phyloP scores from a whole-genome alignment of 2,797 vertebrate genomes.

The Clangula hyemalis region DNA sequence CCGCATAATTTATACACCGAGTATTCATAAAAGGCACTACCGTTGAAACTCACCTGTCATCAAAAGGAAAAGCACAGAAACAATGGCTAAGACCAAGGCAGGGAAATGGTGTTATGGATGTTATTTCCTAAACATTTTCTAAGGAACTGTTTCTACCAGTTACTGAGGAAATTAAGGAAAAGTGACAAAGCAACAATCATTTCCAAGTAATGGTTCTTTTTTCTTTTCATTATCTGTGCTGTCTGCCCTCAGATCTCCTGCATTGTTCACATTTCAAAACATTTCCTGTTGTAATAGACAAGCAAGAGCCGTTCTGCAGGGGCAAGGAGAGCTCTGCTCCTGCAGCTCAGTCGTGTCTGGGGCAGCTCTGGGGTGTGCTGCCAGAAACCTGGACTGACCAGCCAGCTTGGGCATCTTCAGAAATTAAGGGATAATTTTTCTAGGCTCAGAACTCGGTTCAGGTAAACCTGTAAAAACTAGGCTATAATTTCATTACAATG shows the following conservation, averaged over 20 bases:
- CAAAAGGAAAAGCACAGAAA: conserved; percentile 54
- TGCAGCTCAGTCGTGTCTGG: not conserved
- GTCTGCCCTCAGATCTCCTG: conserved; percentile 48
- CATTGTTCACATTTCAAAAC: conserved; percentile 58
- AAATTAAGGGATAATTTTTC: not conserved
- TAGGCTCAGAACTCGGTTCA: not conserved
- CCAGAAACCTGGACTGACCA: not conserved
- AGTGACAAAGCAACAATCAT: conserved; percentile 60
- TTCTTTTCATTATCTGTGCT: conserved; percentile 59
- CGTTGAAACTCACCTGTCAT: conserved; percentile 58
- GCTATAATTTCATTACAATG: not conserved
- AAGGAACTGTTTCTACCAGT: conserved; percentile 5
- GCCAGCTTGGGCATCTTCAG: not conserved
- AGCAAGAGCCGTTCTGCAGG: not conserved
- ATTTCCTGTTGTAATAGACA: conserved; percentile 38
- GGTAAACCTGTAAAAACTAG: not conserved
- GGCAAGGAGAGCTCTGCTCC: not conserved
- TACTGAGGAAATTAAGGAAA: conserved; percentile 71
- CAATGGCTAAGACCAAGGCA: conserved; percentile 11
- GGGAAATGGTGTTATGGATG: conserved; percentile 49
- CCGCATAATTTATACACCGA: conserved; percentile 49
- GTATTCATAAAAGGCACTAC: conserved; percentile 43
- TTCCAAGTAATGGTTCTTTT: conserved; percentile 56
- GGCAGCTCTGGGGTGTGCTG: not conserved
- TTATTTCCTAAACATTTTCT: conserved; percentile 70